Percentiles rank a stretch among this genome's conserved stretches.
phyloP scores from a whole-genome alignment of 2,888 invertebrate species.

The Agonopterix alstromeriana region DNA sequence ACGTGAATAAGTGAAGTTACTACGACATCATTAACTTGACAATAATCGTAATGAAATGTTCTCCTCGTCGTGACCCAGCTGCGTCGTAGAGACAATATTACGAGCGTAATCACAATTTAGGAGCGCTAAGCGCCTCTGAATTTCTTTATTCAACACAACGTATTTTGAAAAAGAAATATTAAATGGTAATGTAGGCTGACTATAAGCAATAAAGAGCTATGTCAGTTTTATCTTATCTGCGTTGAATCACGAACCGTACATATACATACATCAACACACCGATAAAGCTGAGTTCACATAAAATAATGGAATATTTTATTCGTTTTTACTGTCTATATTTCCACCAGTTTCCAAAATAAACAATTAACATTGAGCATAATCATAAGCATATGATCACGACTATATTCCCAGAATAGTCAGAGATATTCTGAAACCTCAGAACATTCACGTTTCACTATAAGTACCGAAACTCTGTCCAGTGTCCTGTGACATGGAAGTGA shows the following conservation, averaged over 20 bases:
- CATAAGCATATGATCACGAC: too few species aligned
- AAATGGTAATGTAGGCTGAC: slow-evolving; percentile 20
- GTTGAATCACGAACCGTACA: slow-evolving; percentile 19
- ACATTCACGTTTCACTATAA: too few species aligned
- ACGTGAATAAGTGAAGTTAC: slow-evolving; percentile 36
- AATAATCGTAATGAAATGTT: slow-evolving; percentile 61
- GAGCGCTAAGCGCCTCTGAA: slow-evolving; percentile 28
- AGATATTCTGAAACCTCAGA: too few species aligned
- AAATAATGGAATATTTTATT: not conserved
- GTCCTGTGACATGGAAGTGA: too few species aligned
- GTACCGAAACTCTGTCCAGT: too few species aligned
- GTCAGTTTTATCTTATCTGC: slow-evolving; percentile 26
- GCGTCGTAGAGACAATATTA: slow-evolving; percentile 40
- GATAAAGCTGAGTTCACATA: not conserved
- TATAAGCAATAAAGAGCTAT: slow-evolving; percentile 27
- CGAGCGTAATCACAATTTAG: slow-evolving; percentile 46
- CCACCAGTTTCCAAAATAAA: too few species aligned
- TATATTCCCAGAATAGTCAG: too few species aligned
- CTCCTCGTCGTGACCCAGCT: slow-evolving; percentile 39
- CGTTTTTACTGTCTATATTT: too few species aligned
- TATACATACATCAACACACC: slow-evolving; percentile 11
- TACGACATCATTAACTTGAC: slow-evolving; percentile 56
- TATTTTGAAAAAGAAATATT: slow-evolving; percentile 25
- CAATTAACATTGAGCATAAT: too few species aligned
- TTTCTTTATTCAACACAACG: slow-evolving; percentile 31